phyloP scores from a whole-genome alignment of 2,113 vertebrate genomes.

The Apodemus sylvaticus region DNA sequence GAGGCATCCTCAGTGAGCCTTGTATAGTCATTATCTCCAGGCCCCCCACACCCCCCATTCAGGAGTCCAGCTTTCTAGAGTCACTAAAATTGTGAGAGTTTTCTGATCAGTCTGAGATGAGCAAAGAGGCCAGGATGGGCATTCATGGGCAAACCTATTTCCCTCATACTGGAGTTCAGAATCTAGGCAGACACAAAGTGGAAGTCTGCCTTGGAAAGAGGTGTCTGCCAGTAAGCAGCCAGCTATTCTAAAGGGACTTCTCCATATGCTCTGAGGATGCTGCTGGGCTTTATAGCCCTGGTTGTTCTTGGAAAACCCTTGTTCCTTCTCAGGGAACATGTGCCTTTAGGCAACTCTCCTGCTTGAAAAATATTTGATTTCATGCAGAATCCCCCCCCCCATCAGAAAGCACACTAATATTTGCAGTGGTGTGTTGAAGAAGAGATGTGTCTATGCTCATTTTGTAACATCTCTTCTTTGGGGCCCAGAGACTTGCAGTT shows the following conservation, averaged over 20 bases:
- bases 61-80: neutral
- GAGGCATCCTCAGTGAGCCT: neutral
- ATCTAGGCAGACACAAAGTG: constrained; percentile 74
- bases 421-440: neutral
- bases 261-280: neutral
- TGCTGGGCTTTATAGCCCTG: neutral
- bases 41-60: too few relatives aligned
- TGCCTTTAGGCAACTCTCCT: constrained; percentile 67
- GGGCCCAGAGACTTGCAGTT: neutral
- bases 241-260: fast-evolving
- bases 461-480: neutral
- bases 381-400: neutral
- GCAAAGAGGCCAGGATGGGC: neutral
- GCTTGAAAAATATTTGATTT: constrained; percentile 64
- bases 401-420: neutral
- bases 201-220: constrained; percentile 39
- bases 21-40: neutral
- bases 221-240: neutral
- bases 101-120: constrained; percentile 45
- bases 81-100: neutral
- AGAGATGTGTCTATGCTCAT: neutral
- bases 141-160: constrained; percentile 59
- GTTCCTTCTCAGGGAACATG: constrained; percentile 39
- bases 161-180: constrained; percentile 60
- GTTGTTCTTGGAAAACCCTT: constrained; percentile 65